Conservation (phyloP, 2,797 vertebrate genomes). For the Chaetodon trifasciatus region DNA sequence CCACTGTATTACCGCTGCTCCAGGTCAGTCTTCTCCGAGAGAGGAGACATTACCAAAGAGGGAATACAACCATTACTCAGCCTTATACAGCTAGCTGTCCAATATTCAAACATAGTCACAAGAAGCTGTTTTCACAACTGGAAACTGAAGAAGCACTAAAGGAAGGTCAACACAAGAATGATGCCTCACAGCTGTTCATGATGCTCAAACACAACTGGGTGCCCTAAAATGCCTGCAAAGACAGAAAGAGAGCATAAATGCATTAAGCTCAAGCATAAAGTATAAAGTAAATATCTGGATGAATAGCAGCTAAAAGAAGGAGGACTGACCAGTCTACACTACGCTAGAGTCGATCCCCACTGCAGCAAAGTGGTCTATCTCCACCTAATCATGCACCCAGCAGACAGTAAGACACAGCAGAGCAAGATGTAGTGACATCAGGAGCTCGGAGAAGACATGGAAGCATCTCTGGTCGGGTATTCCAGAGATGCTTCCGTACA, state of each 20-base stretch:
- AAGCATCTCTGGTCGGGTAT: constrained; percentile 6
- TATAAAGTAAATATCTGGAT: constrained; percentile 2
- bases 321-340: neutral
- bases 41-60: constrained; percentile 26
- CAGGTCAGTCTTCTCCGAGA: constrained; percentile 35
- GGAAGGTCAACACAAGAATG: neutral
- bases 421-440: constrained; percentile 6
- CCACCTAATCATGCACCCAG: constrained; percentile 10
- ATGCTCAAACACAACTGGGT: neutral
- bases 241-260: neutral
- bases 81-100: neutral
- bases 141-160: neutral
- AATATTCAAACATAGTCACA: constrained; percentile 22
- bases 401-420: constrained; percentile 1
- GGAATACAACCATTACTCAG: neutral
- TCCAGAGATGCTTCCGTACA: neutral
- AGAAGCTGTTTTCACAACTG: neutral
- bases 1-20: constrained; percentile 47
- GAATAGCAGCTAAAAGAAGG: neutral
- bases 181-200: neutral
- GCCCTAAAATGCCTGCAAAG: neutral
- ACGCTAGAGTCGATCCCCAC: constrained; percentile 16
- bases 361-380: constrained; percentile 20
- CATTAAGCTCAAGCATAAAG: neutral
- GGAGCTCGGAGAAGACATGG: neutral